Conservation (phyloP, 2,888 invertebrate species). For the Platycnemis pennipes region DNA sequence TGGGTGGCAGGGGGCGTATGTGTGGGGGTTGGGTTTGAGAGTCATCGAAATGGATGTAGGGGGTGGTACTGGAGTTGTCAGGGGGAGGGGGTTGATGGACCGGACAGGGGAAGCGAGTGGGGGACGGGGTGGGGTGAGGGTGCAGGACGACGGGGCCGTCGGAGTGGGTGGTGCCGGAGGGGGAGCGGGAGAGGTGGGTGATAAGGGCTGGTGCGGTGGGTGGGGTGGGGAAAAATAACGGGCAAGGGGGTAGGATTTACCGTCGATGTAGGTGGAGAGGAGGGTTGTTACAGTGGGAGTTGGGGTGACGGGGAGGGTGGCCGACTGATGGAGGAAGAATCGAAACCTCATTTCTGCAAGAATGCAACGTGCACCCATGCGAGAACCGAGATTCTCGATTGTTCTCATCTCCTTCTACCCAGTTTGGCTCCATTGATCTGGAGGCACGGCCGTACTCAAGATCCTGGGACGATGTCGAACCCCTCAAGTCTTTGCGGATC, state of each 20-base stretch:
- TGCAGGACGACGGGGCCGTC: not conserved
- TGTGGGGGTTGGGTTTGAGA: not conserved
- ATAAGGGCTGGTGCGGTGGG: not conserved
- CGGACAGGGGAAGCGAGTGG: not conserved
- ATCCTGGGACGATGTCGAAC: not conserved
- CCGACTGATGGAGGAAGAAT: not conserved
- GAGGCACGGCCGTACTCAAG: not conserved
- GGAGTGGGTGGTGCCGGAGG: not conserved
- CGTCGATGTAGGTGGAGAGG: not conserved
- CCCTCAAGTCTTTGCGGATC: too few species aligned
- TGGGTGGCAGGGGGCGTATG: not conserved
- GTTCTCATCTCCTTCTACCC: not conserved
- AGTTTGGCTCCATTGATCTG: not conserved
- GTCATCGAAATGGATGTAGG: constrained; percentile 43
- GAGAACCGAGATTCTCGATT: not conserved
- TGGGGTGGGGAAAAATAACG: not conserved
- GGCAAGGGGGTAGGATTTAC: not conserved
- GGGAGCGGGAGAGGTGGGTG: not conserved
- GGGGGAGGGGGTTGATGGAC: not conserved
- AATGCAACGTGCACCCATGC: not conserved
- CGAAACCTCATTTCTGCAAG: not conserved
- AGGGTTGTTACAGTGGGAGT: not conserved
- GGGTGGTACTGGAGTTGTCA: too few species aligned
- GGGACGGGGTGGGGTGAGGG: not conserved
- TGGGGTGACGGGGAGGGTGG: not conserved